Evolutionary conservation across 2,113 vertebrate genomes (phyloP).

Genomic region (Mobula hypostoma): DNA sequence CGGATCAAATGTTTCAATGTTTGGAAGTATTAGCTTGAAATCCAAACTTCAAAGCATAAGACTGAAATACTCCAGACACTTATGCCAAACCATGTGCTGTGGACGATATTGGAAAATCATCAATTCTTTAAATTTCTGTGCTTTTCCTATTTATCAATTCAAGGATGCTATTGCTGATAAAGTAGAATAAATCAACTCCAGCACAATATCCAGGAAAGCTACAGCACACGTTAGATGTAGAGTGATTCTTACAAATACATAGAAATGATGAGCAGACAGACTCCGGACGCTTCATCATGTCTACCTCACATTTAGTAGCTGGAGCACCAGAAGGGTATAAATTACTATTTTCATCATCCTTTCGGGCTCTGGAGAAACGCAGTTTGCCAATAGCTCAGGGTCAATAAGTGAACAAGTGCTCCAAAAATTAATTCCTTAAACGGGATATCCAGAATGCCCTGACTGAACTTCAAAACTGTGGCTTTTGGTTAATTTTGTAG

Average conservation of each 20-base stretch:
- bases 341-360: background rate
- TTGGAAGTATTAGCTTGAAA: slow-evolving; percentile 1
- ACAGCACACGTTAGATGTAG: background rate
- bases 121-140: background rate
- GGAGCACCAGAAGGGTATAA: background rate
- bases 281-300: background rate
- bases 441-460: background rate
- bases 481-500: background rate
- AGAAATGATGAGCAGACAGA: background rate
- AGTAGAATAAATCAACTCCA: background rate
- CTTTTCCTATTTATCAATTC: background rate
- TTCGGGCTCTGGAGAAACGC: background rate
- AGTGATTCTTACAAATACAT: background rate
- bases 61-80: background rate
- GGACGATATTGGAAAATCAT: background rate
- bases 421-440: background rate
- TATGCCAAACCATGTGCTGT: background rate
- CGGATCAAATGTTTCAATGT: background rate
- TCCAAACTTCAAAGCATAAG: background rate
- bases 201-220: background rate
- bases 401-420: background rate
- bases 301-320: background rate
- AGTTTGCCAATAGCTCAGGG: background rate
- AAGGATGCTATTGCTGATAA: background rate
- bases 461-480: background rate